Base-by-base conservation (phyloP, 2,888 invertebrate genomes). In the Volucella bombylans region DNA sequence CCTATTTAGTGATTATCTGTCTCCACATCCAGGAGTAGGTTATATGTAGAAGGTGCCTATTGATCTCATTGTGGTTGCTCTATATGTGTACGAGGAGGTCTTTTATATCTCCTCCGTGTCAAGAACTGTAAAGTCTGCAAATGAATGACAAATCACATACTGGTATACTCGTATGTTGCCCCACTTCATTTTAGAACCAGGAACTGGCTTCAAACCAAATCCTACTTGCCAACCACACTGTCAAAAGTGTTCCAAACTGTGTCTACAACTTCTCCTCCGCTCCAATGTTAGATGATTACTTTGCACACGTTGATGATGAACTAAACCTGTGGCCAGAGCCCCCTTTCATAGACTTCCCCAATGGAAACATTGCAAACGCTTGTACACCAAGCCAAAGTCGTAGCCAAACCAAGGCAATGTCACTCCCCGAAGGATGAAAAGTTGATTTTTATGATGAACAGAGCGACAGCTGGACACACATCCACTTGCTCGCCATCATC, bases 371-470 rank as follows among this genome's bases (percentile, higher is more conserved):
- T 10, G 50, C 11, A 15, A 67, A 62, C 43, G 15, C 55, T 59
- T 69, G 64, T 10, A 62, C 47, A 45, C 54, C 52, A 67, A 72
- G 31, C 52, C 55, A 38, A 65, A 49, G 52, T 14, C 67, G 10
- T 31, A 31, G 31, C 31, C 31, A 31, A 31, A 31, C 31, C 31
- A 31, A 31, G 31, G 31, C 31, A 78, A 67, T 82, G 78, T 81
- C 83, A 85, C 71, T 85, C 67, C 76, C 85, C 76, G 85, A 72
- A 85, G 85, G 85, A 81, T 85, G 85, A 85, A 85, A 85, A 85
- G 85, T 85, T 85, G 85, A 85, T 85, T 85, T 85, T 85, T 85
- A 85, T 85, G 85, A 85, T 85, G 85, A 85, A 85, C 85, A 39
- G 76, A 80, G 41, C 81, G 85, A 85, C 85, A 85, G 85, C 72